Base-by-base conservation (phyloP, 2,888 invertebrate species). In the Hypselothyrea guttata region DNA sequence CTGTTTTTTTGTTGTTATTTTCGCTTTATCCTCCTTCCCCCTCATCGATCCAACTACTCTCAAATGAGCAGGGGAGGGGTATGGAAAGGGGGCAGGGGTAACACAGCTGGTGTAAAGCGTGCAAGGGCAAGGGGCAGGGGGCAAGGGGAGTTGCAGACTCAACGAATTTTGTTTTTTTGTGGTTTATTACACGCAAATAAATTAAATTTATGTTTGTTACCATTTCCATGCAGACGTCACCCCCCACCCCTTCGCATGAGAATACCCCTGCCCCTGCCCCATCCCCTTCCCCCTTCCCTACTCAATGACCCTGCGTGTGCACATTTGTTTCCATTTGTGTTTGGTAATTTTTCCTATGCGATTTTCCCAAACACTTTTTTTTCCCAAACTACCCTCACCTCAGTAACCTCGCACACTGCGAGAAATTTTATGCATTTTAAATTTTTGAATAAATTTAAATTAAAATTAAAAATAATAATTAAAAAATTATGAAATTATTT, bases 131-230 rank as follows among this genome's bases (percentile, higher is more conserved):
- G 13, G n/a, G 12, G n/a, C n/a, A 2, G 16, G 4, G n/a, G n/a
- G n/a, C n/a, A n/a, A n/a, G 15, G 31, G 28, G 37, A 35, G 22
- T 30, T 12, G 15, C 55, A 44, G 46, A 56, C 51, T 61, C 53
- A 48, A 40, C 22, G 70, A 56, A 74, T 71, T 84, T 74, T 76
- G 64, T 60, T 74, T 60, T 73, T 85, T 84, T 74, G 86, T 71
- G 86, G 86, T 81, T 86, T 85, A 85, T 86, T 81, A 81, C 74
- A 84, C 84, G 86, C 81, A 84, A 81, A 81, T 86, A 85, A 85
- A 81, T 81, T 85, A 77, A 64, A 84, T 84, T 81, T 71, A 71
- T 81, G 84, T 73, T 84, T 73, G 77, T 68, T 75, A 65, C 66
- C 82, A 73, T 70, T 81, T 59, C 51, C 72, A 34, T 42, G 60